phyloP scores from a whole-genome alignment of 1,140 invertebrate genomes.

The Xylocopa sonorina region DNA sequence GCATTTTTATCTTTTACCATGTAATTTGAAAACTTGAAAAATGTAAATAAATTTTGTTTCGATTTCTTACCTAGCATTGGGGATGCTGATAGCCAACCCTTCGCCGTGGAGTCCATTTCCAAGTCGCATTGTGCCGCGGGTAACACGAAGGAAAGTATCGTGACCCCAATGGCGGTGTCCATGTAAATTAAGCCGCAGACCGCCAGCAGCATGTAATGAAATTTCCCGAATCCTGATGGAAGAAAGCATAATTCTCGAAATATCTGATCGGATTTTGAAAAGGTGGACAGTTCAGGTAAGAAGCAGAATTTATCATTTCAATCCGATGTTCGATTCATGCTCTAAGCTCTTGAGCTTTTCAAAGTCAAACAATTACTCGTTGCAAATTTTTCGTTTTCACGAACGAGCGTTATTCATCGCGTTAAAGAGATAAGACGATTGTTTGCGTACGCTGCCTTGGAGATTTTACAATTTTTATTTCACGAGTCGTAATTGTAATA shows the following conservation, averaged over 20 bases:
- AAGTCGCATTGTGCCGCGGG: conserved; percentile 90
- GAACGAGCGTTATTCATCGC: background rate
- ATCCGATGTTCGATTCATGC: background rate
- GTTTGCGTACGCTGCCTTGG: background rate
- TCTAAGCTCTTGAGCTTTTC: background rate
- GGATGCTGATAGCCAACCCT: conserved; percentile 89
- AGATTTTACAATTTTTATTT: conserved; percentile 5
- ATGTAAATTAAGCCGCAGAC: conserved; percentile 88
- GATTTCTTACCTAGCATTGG: conserved; percentile 86
- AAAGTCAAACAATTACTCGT: background rate
- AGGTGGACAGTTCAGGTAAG: background rate
- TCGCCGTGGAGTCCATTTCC: conserved; percentile 88
- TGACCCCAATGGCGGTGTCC: conserved; percentile 91
- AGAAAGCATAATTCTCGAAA: background rate
- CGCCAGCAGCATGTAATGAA: conserved; percentile 87
- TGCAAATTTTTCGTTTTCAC: background rate
- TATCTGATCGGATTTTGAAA: background rate
- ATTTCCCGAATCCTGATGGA: conserved; percentile 89
- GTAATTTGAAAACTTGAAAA: too few relatives aligned
- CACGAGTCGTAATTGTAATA: background rate
- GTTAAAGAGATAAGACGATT: background rate
- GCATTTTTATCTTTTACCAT: too few relatives aligned
- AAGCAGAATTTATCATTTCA: background rate
- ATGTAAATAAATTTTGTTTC: too few relatives aligned
- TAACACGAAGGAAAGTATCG: conserved; percentile 91